Base-by-base conservation (phyloP, 2,797 vertebrate species). In the Prunella strophiata region DNA sequence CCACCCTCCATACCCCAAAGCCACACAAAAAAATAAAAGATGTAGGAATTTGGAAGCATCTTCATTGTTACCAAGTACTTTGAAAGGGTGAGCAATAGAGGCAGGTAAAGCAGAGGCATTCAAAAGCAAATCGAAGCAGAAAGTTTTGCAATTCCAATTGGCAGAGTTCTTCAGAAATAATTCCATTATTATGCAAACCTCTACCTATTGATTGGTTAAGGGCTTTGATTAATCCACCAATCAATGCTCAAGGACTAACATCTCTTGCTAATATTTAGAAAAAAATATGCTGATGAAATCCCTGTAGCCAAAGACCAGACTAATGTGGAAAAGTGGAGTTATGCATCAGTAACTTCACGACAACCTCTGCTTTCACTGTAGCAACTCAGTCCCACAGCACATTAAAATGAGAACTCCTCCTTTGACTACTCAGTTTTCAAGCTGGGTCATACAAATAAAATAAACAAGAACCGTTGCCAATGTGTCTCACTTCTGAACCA, bases 371-470 rank as follows among this genome's bases (percentile, higher is more conserved):
- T 90, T 77, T 84, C 66, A 91, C 61, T 38, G 48, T 73, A 89
- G 59, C 58, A 68, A 88, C 88, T 85, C 36, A 45, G 77, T 79
- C 51, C 75, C 1, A 0, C 43, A 65, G 81, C 84, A 86, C 80
- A 96, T 79, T 81, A 94, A 85, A 95, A 91, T 71, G 40, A 88
- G 65, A 88, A 84, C 63, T 85, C 82, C 43, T 70, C 74, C 71
- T 93, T 72, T 75, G 71, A 94, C 51, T 89, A 66, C 21, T 70
- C n/a, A 54, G 73, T 91, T 84, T 93, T 89, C 87, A 89, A 89
- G 76, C 76, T 92, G 58, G 12, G 62, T 40, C 58, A 91, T 91
- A 88, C n/a, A 78, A 91, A 50, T 65, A 70, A 91, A 94, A 92
- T 77, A 76, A 91, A 27, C 75, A 93, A 82, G 70, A 83, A 87